These are phyloP conservation scores for Mastomys coucha DNA, from an alignment of 2,113 vertebrate species.

Conservation along the genomic window DNA sequence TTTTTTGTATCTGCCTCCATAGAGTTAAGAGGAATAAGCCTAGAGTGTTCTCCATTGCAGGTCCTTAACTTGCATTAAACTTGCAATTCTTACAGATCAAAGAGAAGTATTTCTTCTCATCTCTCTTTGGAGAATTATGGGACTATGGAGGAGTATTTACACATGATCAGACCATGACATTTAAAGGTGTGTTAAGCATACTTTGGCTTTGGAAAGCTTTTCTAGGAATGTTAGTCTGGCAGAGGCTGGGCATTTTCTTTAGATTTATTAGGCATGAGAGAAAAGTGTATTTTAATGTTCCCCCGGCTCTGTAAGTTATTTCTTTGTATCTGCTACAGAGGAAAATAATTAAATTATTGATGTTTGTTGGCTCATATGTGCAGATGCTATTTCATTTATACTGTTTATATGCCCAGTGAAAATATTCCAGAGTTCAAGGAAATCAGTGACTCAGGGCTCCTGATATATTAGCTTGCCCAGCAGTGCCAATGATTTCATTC, in stretches of 20 bases:
- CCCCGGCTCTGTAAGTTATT: constrained; percentile 67
- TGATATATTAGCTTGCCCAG: constrained; percentile 53
- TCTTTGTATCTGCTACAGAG: constrained; percentile 66
- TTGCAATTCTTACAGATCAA: neutral
- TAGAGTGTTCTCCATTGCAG: neutral
- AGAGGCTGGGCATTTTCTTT: constrained; percentile 68
- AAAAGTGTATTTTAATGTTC: constrained; percentile 74
- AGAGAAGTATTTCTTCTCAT: neutral
- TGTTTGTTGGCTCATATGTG: constrained; percentile 55
- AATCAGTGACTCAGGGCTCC: constrained; percentile 47
- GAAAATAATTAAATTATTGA: constrained; percentile 81
- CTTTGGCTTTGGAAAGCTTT: constrained; percentile 69
- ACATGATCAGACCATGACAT: constrained; percentile 71
- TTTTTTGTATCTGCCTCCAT: neutral
- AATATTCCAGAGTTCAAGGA: constrained; percentile 68
- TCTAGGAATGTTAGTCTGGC: constrained; percentile 79
- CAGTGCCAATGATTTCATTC: constrained; percentile 62
- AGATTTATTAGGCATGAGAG: constrained; percentile 76
- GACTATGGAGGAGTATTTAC: constrained; percentile 60
- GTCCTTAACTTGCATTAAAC: constrained; percentile 23
- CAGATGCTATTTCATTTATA: constrained; percentile 72
- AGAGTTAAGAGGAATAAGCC: constrained; percentile 20
- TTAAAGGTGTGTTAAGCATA: constrained; percentile 70
- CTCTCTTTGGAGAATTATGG: constrained; percentile 12
- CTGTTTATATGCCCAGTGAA: constrained; percentile 50